Conservation (phyloP, 2,888 invertebrate species). For the Trissoscelio sp. region DNA sequence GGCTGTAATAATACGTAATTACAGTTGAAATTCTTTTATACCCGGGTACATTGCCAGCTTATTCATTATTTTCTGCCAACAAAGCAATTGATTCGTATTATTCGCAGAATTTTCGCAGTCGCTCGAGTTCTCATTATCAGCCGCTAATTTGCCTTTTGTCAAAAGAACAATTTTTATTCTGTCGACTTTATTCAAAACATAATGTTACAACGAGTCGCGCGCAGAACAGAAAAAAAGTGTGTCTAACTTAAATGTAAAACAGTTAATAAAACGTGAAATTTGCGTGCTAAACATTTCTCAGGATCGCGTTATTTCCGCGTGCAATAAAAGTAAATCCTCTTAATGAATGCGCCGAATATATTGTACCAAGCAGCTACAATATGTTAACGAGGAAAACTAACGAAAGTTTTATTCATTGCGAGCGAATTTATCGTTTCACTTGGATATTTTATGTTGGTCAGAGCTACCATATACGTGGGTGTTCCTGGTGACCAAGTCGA, state of each 20-base stretch:
- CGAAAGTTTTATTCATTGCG: conserved; percentile 22
- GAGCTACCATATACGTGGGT: conserved; percentile 27
- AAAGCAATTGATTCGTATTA: conserved; percentile 39
- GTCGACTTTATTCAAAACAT: background rate
- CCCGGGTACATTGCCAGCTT: conserved; percentile 10
- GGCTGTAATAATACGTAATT: conserved; percentile 50
- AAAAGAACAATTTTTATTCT: no score
- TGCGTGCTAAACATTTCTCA: conserved; percentile 23
- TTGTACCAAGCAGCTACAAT: conserved; percentile 10
- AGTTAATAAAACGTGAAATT: conserved; percentile 29
- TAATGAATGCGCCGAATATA: conserved; percentile 24
- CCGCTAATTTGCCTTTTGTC: background rate
- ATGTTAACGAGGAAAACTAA: conserved; percentile 27
- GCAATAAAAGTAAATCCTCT: conserved; percentile 29
- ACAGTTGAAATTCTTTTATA: conserved; percentile 42
- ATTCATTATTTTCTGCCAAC: conserved; percentile 45
- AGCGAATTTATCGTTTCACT: conserved; percentile 29
- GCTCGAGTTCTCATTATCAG: conserved; percentile 10
- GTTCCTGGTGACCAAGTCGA: conserved; percentile 37
- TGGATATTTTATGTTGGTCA: conserved; percentile 25
- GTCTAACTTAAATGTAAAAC: background rate
- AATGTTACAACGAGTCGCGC: background rate
- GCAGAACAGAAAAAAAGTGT: no score
- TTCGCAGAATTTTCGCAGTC: conserved; percentile 19
- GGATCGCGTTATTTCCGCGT: conserved; percentile 5